Evolutionary conservation across 2,797 vertebrate genomes (phyloP), one percentile per base, ranked within the genome.

Genomic region (Chaetodon trifasciatus): DNA sequence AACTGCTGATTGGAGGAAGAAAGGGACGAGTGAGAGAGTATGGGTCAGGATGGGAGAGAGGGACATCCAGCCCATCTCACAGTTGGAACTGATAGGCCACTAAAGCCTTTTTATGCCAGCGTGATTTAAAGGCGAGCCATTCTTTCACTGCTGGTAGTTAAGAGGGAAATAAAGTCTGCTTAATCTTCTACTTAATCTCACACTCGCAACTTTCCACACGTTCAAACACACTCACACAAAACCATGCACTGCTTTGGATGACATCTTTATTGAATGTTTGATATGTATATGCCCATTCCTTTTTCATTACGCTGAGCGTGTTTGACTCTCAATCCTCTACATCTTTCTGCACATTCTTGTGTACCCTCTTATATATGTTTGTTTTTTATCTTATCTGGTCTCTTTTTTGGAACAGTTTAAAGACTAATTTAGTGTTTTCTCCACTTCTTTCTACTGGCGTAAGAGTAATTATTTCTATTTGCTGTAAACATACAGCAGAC

Each of bases 151-250:
- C 74, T 44, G 79, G 70, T 81, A 60, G 46, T 83, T 83, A 76
- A 76, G 69, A 83, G 84, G 61, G 75, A 82, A 83, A 81, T 86
- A 80, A 87, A 86, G 49, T 82, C 67, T 19, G 44, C 69, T 53
- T 72, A 66, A 85, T 81, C 82, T 74, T 57, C 58, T 71, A 40
- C 70, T 82, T 79, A 62, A 86, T 82, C 40, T 75, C 7, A 35
- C 8, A 6, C 46, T 61, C 8, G 4, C 63, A 82, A 39, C 70
- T 63, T 71, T 74, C 63, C 5, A 42, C 23, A 17, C 12, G 12
- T 70, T 40, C 46, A 70, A 81, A 84, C 62, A 60, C 37, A 53
- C 74, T 46, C 23, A 9, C 56, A 64, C 13, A 46, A 56, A 82
- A 63, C 19, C 78, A 39, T 50, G 32, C 46, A 3, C 15, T 15